Evolutionary conservation across 2,797 vertebrate species (phyloP).

Genomic region (Dendrocincla tyrannina): DNA sequence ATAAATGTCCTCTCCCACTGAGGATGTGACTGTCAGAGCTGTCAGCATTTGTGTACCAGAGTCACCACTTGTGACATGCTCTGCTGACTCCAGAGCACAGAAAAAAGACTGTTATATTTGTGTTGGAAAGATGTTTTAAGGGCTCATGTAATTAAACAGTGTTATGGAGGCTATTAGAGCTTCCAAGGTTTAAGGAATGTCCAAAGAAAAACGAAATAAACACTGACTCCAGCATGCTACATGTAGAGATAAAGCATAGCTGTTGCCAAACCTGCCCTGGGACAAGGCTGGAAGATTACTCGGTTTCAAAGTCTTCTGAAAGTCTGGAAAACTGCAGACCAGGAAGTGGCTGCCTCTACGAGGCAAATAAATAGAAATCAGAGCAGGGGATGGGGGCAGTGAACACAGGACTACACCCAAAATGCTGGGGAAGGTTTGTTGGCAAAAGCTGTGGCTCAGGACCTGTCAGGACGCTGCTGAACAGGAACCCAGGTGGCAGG

Average conservation of each 20-base stretch:
- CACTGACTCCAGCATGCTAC: rapidly evolving
- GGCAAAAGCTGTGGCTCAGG: neutral
- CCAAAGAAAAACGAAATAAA: neutral
- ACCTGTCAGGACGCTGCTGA: too few relatives aligned
- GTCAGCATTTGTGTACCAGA: too few relatives aligned
- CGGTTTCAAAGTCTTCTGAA: neutral
- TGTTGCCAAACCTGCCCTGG: neutral
- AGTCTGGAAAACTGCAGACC: neutral
- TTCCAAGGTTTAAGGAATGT: neutral
- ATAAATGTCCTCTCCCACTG: rapidly evolving
- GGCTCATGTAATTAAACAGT: too few relatives aligned
- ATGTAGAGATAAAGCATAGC: neutral
- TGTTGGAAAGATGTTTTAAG: neutral
- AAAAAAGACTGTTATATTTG: neutral
- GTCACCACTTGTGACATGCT: neutral
- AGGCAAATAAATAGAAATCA: neutral
- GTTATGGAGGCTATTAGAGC: neutral
- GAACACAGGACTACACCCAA: neutral
- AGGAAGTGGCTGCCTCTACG: neutral
- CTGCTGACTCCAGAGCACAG: neutral
- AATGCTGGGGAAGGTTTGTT: neutral
- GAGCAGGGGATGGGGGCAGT: neutral
- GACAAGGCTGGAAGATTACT: neutral
- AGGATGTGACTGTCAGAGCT: neutral
- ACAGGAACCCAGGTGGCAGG: rapidly evolving